Evolutionary conservation across 2,797 vertebrate species (phyloP).

Genomic region (Tauraco hartlaubi): DNA sequence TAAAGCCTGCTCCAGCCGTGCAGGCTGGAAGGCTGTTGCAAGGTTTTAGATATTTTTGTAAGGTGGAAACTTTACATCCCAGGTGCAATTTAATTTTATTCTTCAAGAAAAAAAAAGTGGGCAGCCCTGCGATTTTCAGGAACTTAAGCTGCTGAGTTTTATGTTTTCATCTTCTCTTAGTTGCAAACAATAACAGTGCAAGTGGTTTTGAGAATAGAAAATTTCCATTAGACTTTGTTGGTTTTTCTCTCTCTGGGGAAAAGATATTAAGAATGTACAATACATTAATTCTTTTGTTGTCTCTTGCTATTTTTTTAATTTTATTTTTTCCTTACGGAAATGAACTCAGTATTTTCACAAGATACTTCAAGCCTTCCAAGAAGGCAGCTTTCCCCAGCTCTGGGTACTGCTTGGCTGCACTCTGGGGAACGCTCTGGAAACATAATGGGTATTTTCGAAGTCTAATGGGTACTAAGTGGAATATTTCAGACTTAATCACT

Average conservation of each 20-base stretch:
- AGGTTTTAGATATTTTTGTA: neutral
- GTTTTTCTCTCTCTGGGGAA: neutral
- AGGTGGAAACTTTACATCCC: neutral
- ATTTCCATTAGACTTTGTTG: neutral
- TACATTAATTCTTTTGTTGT: neutral
- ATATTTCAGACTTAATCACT: constrained; percentile 26
- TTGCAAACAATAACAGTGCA: neutral
- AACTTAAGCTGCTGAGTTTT: neutral
- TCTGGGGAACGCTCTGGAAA: neutral
- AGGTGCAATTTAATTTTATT: neutral
- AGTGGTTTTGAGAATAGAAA: neutral
- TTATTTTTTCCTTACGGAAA: neutral
- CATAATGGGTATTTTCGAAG: neutral
- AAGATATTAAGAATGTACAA: neutral
- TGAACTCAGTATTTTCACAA: neutral
- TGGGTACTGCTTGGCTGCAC: neutral
- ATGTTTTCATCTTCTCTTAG: neutral
- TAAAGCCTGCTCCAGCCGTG: neutral
- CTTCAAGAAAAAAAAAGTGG: neutral
- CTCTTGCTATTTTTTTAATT: neutral
- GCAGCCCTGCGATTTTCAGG: neutral
- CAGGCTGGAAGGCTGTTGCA: neutral
- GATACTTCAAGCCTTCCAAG: neutral
- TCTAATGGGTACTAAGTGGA: constrained; percentile 1
- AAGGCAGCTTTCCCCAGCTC: neutral